Base-by-base conservation (phyloP, 2,888 invertebrate species). In the Idaea straminata region DNA sequence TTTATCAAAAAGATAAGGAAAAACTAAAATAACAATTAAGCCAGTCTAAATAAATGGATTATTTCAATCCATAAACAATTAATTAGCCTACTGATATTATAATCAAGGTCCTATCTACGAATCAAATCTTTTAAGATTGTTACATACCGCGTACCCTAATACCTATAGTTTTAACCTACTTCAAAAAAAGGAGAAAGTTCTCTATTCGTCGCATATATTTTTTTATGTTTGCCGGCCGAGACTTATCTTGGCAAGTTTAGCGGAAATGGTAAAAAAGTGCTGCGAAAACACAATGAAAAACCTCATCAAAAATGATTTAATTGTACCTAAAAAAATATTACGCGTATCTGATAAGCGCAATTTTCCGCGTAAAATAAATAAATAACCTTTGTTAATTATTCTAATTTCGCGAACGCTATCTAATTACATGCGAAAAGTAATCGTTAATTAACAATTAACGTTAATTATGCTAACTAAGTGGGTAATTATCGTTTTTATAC, bases 41-140 rank as follows among this genome's bases (percentile, higher is more conserved):
- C 25, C 25, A 25, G 25, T 25, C 25, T 25, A 47, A 59, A 59
- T 64, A 64, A 63, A 68, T 64, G 68, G 75, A 74, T 74, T 74
- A 70, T 61, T 61, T 67, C 69, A 75, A 76, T 75, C 68, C 36
- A 59, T 15, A 59, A 61, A 64, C 66, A 73, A 75, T 73, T 74
- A 72, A 73, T 75, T 74, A 69, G 57, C 15, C 47, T 36, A 36
- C 36, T 47, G 7, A 47, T 47, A 47, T 4, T 13, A 47, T 47
- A 13, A 47, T 47, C 47, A 13, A 7, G 10, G 47, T 6, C 25
- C 25, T 2, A 25, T 25, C 47, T 47, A 47, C 5, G 47, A 47
- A 47, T 47, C 36, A 47, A 10, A 47, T 13, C 13, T 36, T 3
- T 36, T 36, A 36, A 7, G 10, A 36, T 36, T 36, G 36, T 36